Evolutionary conservation across 2,113 vertebrate genomes (phyloP).

Genomic region (Sebastes schlegelii): DNA sequence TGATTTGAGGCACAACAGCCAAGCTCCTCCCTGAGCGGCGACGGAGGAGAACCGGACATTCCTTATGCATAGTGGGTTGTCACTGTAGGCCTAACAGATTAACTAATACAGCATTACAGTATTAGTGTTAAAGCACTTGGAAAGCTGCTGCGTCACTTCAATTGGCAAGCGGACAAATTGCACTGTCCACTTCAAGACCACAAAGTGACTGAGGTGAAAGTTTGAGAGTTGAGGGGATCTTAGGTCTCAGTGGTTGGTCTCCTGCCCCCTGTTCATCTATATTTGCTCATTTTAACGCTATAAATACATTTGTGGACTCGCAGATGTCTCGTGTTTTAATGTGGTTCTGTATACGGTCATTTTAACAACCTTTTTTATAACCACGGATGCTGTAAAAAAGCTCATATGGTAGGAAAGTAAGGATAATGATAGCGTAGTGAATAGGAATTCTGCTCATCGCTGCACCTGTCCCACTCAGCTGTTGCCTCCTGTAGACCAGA

Average conservation of each 20-base stretch:
- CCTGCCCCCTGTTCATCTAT: not conserved
- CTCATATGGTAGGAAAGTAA: not conserved
- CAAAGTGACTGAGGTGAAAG: not conserved
- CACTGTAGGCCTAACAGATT: slow-evolving; percentile 70
- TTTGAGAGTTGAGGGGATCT: not conserved
- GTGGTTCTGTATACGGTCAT: slow-evolving; percentile 2
- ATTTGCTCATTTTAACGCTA: not conserved
- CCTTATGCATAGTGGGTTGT: slow-evolving; percentile 77
- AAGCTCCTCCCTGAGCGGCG: slow-evolving; percentile 49
- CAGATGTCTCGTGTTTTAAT: not conserved
- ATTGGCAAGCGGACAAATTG: not conserved
- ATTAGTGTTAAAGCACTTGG: slow-evolving; percentile 16
- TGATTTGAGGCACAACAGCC: slow-evolving; percentile 48
- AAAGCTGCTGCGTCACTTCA: slow-evolving; percentile 12
- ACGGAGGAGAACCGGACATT: slow-evolving; percentile 77
- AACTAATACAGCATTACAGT: slow-evolving; percentile 47
- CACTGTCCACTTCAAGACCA: not conserved
- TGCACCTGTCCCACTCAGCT: slow-evolving; percentile 63
- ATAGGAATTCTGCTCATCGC: slow-evolving; percentile 10
- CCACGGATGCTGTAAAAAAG: slow-evolving; percentile 1
- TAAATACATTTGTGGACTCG: not conserved
- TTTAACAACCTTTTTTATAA: slow-evolving; percentile 33
- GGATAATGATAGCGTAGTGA: slow-evolving; percentile 13
- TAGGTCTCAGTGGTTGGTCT: not conserved
- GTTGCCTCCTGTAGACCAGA: slow-evolving; percentile 14